Percentiles rank a stretch among this genome's conserved stretches.
Evolutionary conservation across 2,113 vertebrate genomes (phyloP).

Genomic region (Gavialis gangeticus): DNA sequence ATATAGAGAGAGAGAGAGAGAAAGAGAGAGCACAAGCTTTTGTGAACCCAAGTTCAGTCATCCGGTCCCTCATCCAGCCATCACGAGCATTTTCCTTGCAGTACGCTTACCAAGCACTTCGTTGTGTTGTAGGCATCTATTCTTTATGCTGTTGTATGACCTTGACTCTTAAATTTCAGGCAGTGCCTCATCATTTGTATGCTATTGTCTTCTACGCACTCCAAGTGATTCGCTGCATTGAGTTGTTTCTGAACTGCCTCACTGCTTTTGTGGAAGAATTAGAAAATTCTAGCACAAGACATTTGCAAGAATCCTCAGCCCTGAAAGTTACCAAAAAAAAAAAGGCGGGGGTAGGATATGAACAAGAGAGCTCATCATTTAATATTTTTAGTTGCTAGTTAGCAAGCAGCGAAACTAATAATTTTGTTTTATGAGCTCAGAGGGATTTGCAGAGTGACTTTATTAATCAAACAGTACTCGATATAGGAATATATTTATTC

Average conservation of each 20-base stretch:
- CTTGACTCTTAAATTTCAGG: neutral
- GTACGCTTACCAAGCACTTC: neutral
- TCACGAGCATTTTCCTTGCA: neutral
- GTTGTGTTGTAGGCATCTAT: neutral
- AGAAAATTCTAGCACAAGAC: neutral
- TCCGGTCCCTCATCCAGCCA: neutral
- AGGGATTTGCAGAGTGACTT: neutral
- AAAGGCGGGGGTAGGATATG: rapidly evolving
- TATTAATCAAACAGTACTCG: neutral
- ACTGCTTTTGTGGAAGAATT: neutral
- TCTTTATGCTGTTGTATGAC: neutral
- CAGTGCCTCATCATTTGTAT: neutral
- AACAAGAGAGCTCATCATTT: neutral
- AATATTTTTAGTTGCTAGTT: neutral
- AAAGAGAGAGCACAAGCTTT: too few species aligned
- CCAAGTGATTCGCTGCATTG: neutral
- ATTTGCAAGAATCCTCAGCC: neutral
- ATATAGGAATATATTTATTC: neutral
- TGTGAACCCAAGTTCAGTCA: neutral
- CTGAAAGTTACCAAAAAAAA: neutral
- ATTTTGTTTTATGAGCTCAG: neutral
- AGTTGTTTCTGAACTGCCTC: neutral
- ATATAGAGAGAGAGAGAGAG: too few species aligned
- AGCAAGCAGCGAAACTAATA: neutral
- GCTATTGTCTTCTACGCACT: neutral